Conservation (phyloP, 2,113 vertebrate species). For the Corvus hawaiiensis region DNA sequence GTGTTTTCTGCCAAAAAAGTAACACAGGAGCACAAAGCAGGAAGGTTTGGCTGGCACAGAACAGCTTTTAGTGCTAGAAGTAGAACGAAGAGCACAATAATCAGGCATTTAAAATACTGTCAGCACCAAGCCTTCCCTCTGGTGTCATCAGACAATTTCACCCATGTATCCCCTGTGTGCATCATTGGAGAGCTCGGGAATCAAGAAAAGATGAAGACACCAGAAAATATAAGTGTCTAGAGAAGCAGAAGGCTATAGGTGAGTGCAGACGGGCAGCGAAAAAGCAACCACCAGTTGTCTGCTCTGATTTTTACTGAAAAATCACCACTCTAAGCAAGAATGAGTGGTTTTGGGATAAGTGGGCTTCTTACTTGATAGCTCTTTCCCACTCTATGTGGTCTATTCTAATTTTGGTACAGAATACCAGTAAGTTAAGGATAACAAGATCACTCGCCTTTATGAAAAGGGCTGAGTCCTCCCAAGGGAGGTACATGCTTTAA, state of each 20-base stretch:
- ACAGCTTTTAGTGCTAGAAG: neutral
- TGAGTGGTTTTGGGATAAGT: neutral
- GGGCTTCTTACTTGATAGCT: neutral
- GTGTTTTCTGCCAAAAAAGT: neutral
- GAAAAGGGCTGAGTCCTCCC: neutral
- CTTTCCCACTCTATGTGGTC: neutral
- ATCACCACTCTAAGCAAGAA: neutral
- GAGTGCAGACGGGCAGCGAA: neutral
- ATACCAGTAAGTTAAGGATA: neutral
- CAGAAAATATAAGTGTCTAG: neutral
- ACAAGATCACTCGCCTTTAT: neutral
- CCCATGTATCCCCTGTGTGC: accelerated
- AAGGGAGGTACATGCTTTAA: neutral
- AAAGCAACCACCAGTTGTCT: neutral
- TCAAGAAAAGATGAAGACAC: neutral
- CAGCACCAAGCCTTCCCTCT: neutral
- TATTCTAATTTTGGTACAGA: neutral
- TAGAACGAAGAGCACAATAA: neutral
- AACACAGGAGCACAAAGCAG: neutral
- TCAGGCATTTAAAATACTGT: neutral
- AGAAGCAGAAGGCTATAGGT: neutral
- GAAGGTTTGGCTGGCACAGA: neutral
- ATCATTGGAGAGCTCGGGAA: neutral
- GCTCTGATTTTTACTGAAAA: neutral
- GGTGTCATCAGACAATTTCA: neutral